phyloP scores from a whole-genome alignment of 2,888 invertebrate species.

The Cremastobaeus sp. region DNA sequence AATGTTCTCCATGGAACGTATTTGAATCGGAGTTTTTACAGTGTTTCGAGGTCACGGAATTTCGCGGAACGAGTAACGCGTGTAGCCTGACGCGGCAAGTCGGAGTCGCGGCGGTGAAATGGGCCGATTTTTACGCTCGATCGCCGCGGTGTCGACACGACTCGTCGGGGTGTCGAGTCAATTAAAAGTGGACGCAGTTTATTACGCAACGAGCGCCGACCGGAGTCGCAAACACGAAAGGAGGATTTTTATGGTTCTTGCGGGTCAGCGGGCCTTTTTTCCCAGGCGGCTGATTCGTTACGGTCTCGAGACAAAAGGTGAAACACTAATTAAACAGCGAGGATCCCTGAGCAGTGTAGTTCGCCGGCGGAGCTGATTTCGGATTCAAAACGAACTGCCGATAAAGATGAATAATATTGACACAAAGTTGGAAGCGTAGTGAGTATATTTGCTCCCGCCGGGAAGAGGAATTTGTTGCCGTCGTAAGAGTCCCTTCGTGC shows the following conservation, averaged over 20 bases:
- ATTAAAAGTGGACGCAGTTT: slow-evolving; percentile 45
- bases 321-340: no score
- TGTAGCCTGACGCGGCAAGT: slow-evolving; percentile 12
- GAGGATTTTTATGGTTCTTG: no score
- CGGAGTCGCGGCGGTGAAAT: slow-evolving; percentile 39
- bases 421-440: slow-evolving; percentile 40
- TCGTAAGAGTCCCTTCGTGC: slow-evolving; percentile 49
- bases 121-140: slow-evolving; percentile 52
- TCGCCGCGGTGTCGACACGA: slow-evolving; percentile 44
- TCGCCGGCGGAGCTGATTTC: slow-evolving; percentile 18
- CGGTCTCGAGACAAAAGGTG: no score
- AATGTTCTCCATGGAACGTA: no score
- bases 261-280: no score
- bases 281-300: no score
- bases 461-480: slow-evolving; percentile 26
- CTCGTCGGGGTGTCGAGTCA: slow-evolving; percentile 33
- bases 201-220: slow-evolving; percentile 38
- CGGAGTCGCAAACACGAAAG: no score
- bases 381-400: slow-evolving; percentile 27
- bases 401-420: slow-evolving; percentile 45
- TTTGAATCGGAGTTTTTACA: not conserved
- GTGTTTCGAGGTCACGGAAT: not conserved
- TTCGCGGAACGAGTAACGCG: slow-evolving; percentile 15
- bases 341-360: no score
- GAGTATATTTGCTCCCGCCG: slow-evolving; percentile 16